phyloP scores from a whole-genome alignment of 2,113 vertebrate genomes.

The Elanoides forficatus region DNA sequence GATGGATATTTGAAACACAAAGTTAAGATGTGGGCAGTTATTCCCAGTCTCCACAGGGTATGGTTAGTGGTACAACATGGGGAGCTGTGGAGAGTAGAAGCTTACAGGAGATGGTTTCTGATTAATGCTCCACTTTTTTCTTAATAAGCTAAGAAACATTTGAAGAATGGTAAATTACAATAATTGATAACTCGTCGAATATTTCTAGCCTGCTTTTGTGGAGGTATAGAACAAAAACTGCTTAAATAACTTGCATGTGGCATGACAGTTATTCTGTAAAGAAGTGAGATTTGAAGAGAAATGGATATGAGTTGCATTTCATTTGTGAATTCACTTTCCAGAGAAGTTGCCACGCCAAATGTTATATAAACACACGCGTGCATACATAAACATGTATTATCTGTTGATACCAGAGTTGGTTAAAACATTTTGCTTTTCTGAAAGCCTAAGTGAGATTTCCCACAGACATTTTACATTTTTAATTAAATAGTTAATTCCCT shows the following conservation, averaged over 20 bases:
- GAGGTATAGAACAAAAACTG: background rate
- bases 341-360: background rate
- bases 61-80: accelerated
- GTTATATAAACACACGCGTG: background rate
- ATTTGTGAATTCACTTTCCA: background rate
- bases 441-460: background rate
- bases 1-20: background rate
- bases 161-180: background rate
- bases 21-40: background rate
- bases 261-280: background rate
- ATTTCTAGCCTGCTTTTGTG: background rate
- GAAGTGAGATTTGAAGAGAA: background rate
- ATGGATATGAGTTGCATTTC: background rate
- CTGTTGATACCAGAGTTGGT: background rate
- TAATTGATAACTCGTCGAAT: background rate
- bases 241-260: background rate
- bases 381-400: background rate
- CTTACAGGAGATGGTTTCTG: background rate
- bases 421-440: background rate
- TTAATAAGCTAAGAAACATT: background rate
- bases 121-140: accelerated
- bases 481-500: background rate
- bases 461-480: background rate
- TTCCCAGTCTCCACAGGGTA: background rate
- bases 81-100: background rate